A percentile compares a stretch with the other conserved stretches of the same genome.
phyloP scores from a whole-genome alignment of 2,113 vertebrate species.

The Rhipidura dahli region DNA sequence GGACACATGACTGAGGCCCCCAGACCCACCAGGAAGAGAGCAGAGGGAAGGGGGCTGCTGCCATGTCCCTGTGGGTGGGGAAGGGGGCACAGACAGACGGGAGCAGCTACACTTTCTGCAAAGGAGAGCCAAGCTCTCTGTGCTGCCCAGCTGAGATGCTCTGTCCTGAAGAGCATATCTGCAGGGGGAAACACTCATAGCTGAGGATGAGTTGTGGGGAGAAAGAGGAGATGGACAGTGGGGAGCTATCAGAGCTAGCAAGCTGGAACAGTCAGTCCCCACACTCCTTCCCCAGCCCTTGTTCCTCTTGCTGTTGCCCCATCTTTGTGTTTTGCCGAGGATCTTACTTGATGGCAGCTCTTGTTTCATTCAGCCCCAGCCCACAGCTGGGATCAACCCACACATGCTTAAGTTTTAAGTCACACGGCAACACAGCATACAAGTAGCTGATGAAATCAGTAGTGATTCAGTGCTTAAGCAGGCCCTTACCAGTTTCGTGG shows the following conservation, averaged over 20 bases:
- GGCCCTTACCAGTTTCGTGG: neutral
- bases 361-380: neutral
- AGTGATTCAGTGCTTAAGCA: neutral
- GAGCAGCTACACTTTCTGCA: neutral
- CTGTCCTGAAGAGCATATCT: fast-evolving
- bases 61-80: fast-evolving
- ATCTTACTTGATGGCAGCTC: neutral
- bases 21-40: neutral
- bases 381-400: neutral
- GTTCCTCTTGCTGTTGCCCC: neutral
- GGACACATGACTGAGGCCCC: neutral
- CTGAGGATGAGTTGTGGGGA: neutral
- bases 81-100: fast-evolving
- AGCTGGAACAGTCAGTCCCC: neutral
- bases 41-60: neutral
- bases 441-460: neutral
- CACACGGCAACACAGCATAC: neutral
- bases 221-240: neutral
- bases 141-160: neutral
- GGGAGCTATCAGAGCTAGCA: neutral
- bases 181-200: fast-evolving
- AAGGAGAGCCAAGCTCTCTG: neutral
- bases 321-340: neutral
- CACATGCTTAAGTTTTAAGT: fast-evolving
- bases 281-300: neutral